Conservation (phyloP, 1,140 invertebrate genomes). For the Planococcus citri region DNA sequence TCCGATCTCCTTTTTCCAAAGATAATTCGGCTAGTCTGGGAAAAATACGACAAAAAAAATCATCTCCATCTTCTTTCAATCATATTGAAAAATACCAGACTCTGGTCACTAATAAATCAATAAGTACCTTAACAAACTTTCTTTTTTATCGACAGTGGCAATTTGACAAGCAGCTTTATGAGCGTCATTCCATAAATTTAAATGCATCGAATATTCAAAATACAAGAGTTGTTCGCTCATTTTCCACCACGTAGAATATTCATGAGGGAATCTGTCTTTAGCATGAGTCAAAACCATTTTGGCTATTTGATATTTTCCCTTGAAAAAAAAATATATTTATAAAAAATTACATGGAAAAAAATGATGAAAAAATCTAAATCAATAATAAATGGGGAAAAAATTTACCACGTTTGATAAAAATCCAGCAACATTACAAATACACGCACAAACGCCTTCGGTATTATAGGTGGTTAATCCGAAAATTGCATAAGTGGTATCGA, state of each 20-base stretch:
- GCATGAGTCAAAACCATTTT: conserved; percentile 43
- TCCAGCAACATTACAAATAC: conserved; percentile 53
- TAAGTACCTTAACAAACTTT: conserved; percentile 36
- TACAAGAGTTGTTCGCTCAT: conserved; percentile 48
- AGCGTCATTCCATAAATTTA: conserved; percentile 62
- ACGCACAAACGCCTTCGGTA: conserved; percentile 53
- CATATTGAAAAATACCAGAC: too few species aligned
- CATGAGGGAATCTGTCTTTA: conserved; percentile 45
- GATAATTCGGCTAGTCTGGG: conserved; percentile 7
- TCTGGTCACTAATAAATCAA: too few species aligned
- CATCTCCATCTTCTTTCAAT: too few species aligned
- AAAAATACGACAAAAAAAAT: background rate
- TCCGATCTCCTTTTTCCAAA: background rate
- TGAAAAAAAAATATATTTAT: conserved; percentile 22
- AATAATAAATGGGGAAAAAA: conserved; percentile 6
- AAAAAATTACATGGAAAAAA: too few species aligned
- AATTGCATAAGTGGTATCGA: conserved; percentile 48
- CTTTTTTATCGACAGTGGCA: conserved; percentile 53
- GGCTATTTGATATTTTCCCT: conserved; percentile 46
- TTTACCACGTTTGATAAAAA: conserved; percentile 43
- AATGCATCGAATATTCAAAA: conserved; percentile 45
- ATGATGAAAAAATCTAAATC: too few species aligned
- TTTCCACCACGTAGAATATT: conserved; percentile 53
- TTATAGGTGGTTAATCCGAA: conserved; percentile 44
- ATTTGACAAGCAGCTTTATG: conserved; percentile 58